Evolutionary conservation across 1,140 invertebrate species (phyloP).

Genomic region (Zaprionus vittiger): DNA sequence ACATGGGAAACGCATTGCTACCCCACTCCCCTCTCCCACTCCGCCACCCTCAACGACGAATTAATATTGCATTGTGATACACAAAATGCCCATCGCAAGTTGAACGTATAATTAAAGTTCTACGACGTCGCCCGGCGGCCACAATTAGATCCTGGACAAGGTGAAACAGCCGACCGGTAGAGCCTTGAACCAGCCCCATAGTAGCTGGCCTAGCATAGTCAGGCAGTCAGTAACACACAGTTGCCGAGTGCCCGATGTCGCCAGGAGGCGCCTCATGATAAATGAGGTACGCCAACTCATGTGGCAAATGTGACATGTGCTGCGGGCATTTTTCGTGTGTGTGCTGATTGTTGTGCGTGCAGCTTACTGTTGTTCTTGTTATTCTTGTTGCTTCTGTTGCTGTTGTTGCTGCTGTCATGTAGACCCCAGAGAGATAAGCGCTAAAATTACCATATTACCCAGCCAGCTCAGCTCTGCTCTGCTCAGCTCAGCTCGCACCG

Average conservation of each 20-base stretch:
- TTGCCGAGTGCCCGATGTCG: conserved; percentile 11
- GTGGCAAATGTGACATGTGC: conserved; percentile 79
- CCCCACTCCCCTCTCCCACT: neutral
- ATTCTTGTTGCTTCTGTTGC: neutral
- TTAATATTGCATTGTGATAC: conserved; percentile 76
- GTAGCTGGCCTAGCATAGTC: neutral
- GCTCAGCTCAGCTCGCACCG: conserved; percentile 3
- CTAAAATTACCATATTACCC: conserved; percentile 72
- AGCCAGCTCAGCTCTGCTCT: neutral
- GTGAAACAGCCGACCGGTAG: conserved; percentile 41
- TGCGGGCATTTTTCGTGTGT: conserved; percentile 65
- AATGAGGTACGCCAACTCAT: conserved; percentile 73
- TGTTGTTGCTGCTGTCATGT: neutral
- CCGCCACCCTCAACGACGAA: conserved; percentile 30
- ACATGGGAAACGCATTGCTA: conserved; percentile 51
- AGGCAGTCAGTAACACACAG: conserved; percentile 8
- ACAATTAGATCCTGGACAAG: conserved; percentile 58
- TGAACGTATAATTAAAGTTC: conserved; percentile 66
- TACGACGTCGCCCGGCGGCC: conserved; percentile 34
- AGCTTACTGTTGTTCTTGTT: conserved; percentile 23
- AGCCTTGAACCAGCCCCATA: conserved; percentile 61
- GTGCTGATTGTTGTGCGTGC: conserved; percentile 51
- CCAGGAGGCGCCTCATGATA: conserved; percentile 58
- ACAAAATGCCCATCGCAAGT: conserved; percentile 38
- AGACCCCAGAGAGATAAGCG: conserved; percentile 63